Base-by-base conservation (phyloP, 1,140 invertebrate genomes). In the Cryptotermes secundus region DNA sequence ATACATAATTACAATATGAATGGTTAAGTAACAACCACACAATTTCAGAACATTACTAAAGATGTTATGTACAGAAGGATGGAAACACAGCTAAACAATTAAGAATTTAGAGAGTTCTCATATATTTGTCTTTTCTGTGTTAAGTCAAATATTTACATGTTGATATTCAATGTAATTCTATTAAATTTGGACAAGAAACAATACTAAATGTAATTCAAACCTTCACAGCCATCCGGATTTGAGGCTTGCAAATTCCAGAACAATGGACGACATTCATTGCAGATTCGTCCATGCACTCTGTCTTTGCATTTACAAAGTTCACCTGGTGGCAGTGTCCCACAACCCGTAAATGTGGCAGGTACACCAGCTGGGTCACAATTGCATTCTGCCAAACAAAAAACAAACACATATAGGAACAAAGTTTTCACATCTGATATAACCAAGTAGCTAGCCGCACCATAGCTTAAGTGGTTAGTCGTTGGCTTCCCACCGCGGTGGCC, bases 281-380 rank as follows among this genome's bases (percentile, higher is more conserved):
- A 99, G 87, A 98, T 99, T 80, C 97, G 92, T 1, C 99, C 99
- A 86, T 95, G 93, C 0, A 99, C 99, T 4, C 96, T 93, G 72
- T 97, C 94, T 89, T 99, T 99, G 89, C 99, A 99, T 87, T 98
- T 94, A 88, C 99, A 99, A 0, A 99, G 92, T 89, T 98, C 96
- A 12, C 97, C 97, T 38, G 94, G 93, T 0, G 95, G 96, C 45
- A 96, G 92, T 2, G 94, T 96, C 4, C 96, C 96, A 89, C 97
- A 98, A 26, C 98, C 97, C 72, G 94, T 94, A 89, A 99, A 99
- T 9, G 96, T 94, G 42, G 94, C 93, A 34, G 96, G 93, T 9
- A 99, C 96, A 86, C 99, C 99, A 85, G 96, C 95, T 2, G 98
- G 99, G 91, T 99, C 96, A 89, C 99, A 99, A 88, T 99, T 99